Percentiles rank a stretch among this genome's conserved stretches.
phyloP scores from a whole-genome alignment of 2,797 vertebrate species.

The Phrynocephalus vlangalii region DNA sequence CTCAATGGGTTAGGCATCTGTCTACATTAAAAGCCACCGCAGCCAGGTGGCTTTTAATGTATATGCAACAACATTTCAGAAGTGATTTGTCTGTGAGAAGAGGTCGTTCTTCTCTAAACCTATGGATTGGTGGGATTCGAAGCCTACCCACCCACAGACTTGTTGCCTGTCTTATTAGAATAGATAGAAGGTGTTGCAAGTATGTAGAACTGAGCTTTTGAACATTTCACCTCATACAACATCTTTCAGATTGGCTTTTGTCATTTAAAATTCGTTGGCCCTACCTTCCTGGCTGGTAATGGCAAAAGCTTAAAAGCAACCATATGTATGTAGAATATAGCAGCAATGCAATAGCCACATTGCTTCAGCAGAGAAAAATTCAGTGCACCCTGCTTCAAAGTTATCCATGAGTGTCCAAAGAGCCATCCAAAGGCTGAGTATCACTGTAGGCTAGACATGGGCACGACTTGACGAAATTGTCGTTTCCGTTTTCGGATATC shows the following conservation, averaged over 20 bases:
- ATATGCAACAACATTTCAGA: neutral
- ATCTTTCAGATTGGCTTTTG: constrained; percentile 32
- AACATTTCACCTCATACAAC: constrained; percentile 68
- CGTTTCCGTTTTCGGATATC: too few relatives aligned
- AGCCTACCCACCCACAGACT: neutral
- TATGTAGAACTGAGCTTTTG: constrained; percentile 48
- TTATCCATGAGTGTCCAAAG: neutral
- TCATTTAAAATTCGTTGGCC: too few relatives aligned
- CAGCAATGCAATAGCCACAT: too few relatives aligned
- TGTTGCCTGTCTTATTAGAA: neutral
- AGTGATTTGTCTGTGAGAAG: neutral
- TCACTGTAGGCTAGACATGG: neutral
- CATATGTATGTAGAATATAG: too few relatives aligned
- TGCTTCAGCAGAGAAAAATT: too few relatives aligned
- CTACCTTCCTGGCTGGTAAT: too few relatives aligned
- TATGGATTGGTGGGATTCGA: neutral
- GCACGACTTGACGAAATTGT: too few relatives aligned
- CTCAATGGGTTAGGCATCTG: too few relatives aligned
- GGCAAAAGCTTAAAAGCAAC: neutral
- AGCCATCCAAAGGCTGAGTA: neutral
- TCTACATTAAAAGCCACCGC: too few relatives aligned
- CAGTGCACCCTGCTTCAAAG: too few relatives aligned
- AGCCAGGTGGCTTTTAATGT: too few relatives aligned
- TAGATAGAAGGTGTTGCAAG: constrained; percentile 18
- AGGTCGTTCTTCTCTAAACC: neutral